A percentile compares a stretch with the other conserved stretches of the same genome.
phyloP scores from a whole-genome alignment of 2,113 vertebrate genomes.

The Antennarius striatus region DNA sequence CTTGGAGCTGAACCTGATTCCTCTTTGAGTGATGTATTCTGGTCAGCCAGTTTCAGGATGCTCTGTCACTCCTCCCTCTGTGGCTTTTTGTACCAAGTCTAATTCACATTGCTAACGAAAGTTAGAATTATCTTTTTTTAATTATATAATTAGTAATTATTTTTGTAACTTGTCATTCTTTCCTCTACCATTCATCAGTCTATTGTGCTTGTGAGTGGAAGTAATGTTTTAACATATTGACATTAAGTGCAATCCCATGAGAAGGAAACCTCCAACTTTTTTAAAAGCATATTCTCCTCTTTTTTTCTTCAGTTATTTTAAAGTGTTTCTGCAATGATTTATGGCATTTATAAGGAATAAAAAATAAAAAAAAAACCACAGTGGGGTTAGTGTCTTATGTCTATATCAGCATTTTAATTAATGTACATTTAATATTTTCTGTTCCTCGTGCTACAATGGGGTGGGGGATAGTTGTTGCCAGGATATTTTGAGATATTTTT shows the following conservation, averaged over 20 bases:
- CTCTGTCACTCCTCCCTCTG: too few species aligned
- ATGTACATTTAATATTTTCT: too few species aligned
- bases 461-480: too few species aligned
- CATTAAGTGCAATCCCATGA: conserved; percentile 33
- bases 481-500: too few species aligned
- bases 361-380: conserved; percentile 24
- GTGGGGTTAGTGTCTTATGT: too few species aligned
- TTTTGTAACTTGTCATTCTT: background rate
- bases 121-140: too few species aligned
- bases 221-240: conserved; percentile 22
- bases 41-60: background rate
- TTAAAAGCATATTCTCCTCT: conserved; percentile 41
- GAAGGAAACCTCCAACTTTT: conserved; percentile 26
- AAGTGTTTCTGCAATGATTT: conserved; percentile 62
- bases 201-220: conserved; percentile 23
- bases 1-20: conserved; percentile 20
- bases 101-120: background rate
- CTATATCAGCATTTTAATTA: too few species aligned
- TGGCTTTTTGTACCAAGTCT: conserved; percentile 1
- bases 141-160: too few species aligned
- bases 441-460: too few species aligned
- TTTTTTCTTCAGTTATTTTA: conserved; percentile 55
- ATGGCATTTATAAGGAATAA: conserved; percentile 81
- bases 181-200: background rate
- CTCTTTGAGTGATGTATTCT: background rate